Evolutionary conservation across 1,140 invertebrate species (phyloP), one percentile per base, ranked within the genome.

Genomic region (Propsilocerus akamusi): DNA sequence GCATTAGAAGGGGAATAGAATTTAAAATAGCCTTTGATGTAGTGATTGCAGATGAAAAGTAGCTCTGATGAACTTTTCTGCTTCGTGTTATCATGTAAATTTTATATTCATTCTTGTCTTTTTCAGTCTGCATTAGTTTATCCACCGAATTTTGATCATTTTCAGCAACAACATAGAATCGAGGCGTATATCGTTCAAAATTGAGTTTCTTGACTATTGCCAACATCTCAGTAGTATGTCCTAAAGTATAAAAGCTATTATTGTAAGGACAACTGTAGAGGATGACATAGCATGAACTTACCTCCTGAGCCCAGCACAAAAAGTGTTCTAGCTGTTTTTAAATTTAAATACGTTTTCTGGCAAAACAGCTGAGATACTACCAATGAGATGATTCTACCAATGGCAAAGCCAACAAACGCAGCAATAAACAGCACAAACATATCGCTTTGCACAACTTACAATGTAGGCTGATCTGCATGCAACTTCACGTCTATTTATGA

Each of bases 141-240:
- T 37, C 49, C 23, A 57, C 51, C 60, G 90, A 95, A 30, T 80
- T 82, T 22, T 58, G 61, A 68, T 97, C 93, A 48, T 76, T 81
- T 25, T 77, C 68, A 12, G 90, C 86, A 49, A 89, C 60, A 48
- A 96, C 66, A 60, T 93, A 97, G 48, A 82, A 60, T 60, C 80
- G 67, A 2, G 81, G 85, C 3, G 59, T 60, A 63, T 83, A 92
- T 54, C 72, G 72, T 6, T 64, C 54, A 51, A 59, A 61, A 57
- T 77, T 67, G 20, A 89, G 59, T 30, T 70, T 66, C 53, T 73
- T 63, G 24, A 86, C 60, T 24, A 95, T 68, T 52, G 75, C 68
- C 34, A 94, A 59, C 75, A 96, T 86, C 72, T 97, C 92, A 25
- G 81, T 78, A 3, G 92, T 95, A 63, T 97, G 92, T 10, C 84